Conservation (phyloP, 2,113 vertebrate genomes). For the Agapornis roseicollis region DNA sequence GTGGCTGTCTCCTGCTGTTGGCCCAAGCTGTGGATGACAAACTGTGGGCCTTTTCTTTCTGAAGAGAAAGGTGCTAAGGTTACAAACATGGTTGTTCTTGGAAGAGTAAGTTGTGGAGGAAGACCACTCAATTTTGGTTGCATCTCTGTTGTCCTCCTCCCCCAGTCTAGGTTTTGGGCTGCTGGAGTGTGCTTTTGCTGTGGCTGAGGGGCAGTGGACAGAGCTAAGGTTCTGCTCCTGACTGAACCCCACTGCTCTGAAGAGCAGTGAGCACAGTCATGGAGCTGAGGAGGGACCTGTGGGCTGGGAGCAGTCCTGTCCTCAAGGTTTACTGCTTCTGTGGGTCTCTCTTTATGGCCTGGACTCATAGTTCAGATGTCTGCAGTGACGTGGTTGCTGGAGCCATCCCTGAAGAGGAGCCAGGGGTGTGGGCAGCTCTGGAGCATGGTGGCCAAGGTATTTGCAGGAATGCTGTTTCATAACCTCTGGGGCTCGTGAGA, state of each 20-base stretch:
- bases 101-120: background rate
- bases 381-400: fast-evolving
- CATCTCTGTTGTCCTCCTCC: background rate
- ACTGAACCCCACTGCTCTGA: background rate
- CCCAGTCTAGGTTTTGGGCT: background rate
- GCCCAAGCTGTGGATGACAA: background rate
- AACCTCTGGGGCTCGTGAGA: background rate
- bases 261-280: background rate
- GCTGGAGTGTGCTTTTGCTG: background rate
- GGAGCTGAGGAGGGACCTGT: background rate
- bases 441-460: fast-evolving
- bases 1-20: background rate
- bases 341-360: background rate
- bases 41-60: background rate
- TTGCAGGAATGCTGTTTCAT: background rate
- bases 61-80: background rate
- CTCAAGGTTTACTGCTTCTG: background rate
- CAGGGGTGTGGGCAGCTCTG: fast-evolving
- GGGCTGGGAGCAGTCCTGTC: background rate
- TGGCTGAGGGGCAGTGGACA: fast-evolving
- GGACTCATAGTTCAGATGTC: fast-evolving
- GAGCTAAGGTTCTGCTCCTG: background rate
- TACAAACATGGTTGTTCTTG: background rate
- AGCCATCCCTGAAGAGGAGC: background rate
- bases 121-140: background rate